These are phyloP conservation scores for Semicossyphus pulcher DNA, from an alignment of 2,113 vertebrate species.

Conservation along the genomic window DNA sequence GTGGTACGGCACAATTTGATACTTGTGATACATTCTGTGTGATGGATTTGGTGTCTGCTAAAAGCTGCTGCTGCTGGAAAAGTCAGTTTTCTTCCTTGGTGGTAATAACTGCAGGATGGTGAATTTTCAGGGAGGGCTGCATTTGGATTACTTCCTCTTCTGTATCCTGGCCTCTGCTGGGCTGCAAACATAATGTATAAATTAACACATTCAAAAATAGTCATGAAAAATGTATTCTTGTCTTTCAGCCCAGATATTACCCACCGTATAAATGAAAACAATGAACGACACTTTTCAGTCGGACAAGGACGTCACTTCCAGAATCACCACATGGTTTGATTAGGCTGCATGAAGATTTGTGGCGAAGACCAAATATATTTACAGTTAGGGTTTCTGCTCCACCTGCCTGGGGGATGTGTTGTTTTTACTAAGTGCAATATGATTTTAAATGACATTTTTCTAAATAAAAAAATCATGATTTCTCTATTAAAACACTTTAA, in stretches of 20 bases:
- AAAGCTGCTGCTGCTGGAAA: neutral
- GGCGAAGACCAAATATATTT: conserved; percentile 26
- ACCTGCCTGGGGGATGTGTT: conserved; percentile 14
- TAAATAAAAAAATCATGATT: neutral
- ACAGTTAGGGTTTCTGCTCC: neutral
- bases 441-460: conserved; percentile 6
- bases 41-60: neutral
- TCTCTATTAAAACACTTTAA: neutral
- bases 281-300: conserved; percentile 74
- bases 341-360: conserved; percentile 30
- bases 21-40: no score
- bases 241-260: conserved; percentile 85
- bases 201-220: conserved; percentile 22
- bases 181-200: conserved; percentile 15
- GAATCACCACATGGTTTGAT: conserved; percentile 69
- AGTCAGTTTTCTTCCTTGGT: conserved; percentile 16
- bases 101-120: conserved; percentile 28
- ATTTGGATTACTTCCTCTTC: neutral
- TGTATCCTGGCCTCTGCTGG: conserved; percentile 48
- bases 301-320: conserved; percentile 75
- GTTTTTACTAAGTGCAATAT: conserved; percentile 61
- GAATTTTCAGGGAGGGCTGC: neutral
- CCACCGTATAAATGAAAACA: conserved; percentile 83
- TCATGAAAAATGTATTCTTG: conserved; percentile 78
- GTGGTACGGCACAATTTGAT: no score